phyloP scores from a whole-genome alignment of 1,140 invertebrate genomes.

The Drosophila sturtevanti region DNA sequence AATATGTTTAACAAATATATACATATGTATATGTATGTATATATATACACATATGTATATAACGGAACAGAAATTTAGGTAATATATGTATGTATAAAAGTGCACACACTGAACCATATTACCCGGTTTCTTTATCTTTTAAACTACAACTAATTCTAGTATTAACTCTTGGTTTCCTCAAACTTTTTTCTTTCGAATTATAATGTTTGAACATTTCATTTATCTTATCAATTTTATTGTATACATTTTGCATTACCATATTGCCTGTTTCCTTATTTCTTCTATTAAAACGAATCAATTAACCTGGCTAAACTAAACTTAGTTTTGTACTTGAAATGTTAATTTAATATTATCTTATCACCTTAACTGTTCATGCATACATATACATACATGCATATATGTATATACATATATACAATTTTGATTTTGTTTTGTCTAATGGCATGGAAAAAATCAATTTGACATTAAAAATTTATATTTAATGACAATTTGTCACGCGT shows the following conservation, averaged over 20 bases:
- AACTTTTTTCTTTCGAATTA: background rate
- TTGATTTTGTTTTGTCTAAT: conserved; percentile 37
- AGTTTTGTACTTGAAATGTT: background rate
- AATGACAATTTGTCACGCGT: conserved; percentile 62
- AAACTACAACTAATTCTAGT: no score
- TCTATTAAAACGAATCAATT: background rate
- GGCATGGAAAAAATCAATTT: conserved; percentile 70
- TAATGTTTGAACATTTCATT: background rate
- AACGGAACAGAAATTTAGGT: no score
- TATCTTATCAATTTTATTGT: background rate
- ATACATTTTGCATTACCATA: background rate
- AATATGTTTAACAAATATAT: no score
- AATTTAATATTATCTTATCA: background rate
- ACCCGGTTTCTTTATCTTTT: no score
- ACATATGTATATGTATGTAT: no score
- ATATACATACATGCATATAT: no score
- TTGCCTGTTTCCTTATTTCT: background rate
- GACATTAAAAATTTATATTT: conserved; percentile 52
- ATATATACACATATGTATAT: no score
- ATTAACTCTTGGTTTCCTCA: no score
- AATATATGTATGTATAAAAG: no score
- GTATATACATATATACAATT: no score
- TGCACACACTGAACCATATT: no score
- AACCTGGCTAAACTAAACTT: background rate
- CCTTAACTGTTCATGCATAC: no score